Evolutionary conservation across 2,888 invertebrate genomes (phyloP), one percentile per base, ranked within the genome.

Genomic region (Andrena camellia): DNA sequence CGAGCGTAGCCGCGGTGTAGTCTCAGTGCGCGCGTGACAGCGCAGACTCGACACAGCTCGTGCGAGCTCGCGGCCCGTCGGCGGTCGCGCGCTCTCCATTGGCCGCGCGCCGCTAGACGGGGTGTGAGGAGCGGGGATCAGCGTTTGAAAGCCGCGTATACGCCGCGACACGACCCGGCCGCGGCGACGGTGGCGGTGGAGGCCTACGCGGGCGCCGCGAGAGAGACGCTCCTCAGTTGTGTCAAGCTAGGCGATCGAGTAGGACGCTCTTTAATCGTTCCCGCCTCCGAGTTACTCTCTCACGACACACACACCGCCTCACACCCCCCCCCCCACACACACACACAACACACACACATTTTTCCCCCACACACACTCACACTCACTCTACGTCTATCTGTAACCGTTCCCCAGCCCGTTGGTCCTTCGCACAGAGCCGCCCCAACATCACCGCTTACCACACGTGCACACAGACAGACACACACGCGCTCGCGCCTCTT

Each of bases 161-260:
- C 81, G 83, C 81, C 74, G 78, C 80, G 88, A 86, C 80, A 79
- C 81, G 86, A 83, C 83, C 84, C 80, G 86, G 87, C 86, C 81
- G 85, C 83, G 84, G 78, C 81, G 83, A 81, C 86, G 84, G 74
- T 78, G 79, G 81, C 82, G 82, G 79, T 57, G 86, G 85, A 77
- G 84, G 89, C 89, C 79, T 83, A 84, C 85, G 87, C 88, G 89
- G 85, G 81, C 85, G 85, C 74, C 88, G 85, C 84, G 89, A 83
- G 86, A 83, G 86, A 84, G 82, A 81, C 87, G 83, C 86, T 90
- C 92, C 92, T 92, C 94, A 94, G 94, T 94, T 93, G 94, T 94
- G 94, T 94, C 93, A 94, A 92, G 94, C 92, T 93, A 92, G 93
- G 93, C 94, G 94, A 93, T 93, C 93, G 93, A 93, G 94, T 92